Conservation (phyloP, 2,113 vertebrate species). For the Hydrolagus affinis region DNA sequence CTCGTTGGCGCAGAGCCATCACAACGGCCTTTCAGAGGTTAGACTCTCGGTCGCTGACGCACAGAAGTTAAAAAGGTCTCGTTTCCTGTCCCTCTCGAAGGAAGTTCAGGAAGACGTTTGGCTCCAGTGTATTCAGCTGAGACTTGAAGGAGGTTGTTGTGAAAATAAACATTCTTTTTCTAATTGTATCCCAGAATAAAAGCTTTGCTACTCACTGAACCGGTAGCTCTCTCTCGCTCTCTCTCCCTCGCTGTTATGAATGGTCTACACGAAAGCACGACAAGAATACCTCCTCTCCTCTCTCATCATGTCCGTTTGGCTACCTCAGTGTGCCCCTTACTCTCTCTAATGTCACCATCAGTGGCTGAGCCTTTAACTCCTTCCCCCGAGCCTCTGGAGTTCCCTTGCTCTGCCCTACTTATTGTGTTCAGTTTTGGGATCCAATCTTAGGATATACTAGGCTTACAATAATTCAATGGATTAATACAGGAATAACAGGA, state of each 20-base stretch:
- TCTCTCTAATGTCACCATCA: too few relatives aligned
- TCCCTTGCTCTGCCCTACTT: too few relatives aligned
- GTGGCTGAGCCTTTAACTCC: too few relatives aligned
- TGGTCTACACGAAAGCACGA: neutral
- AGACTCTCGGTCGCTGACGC: slow-evolving; percentile 6
- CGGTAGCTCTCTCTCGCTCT: neutral
- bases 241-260: neutral
- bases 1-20: neutral
- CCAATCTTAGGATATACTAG: too few relatives aligned
- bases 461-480: too few relatives aligned
- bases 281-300: too few relatives aligned
- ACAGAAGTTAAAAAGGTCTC: slow-evolving; percentile 25
- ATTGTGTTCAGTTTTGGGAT: too few relatives aligned
- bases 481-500: too few relatives aligned
- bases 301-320: neutral
- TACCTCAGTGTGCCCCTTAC: too few relatives aligned
- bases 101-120: slow-evolving; percentile 29
- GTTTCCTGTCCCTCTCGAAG: slow-evolving; percentile 5
- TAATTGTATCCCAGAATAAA: slow-evolving; percentile 25
- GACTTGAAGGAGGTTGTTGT: neutral
- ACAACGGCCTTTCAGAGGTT: slow-evolving; percentile 11
- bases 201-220: neutral
- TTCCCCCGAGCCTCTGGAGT: too few relatives aligned
- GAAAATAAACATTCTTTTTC: slow-evolving; percentile 26
- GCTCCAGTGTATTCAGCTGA: slow-evolving; percentile 14